Percentiles rank a stretch among this genome's conserved stretches.
Conservation (phyloP, 1,140 invertebrate species). For the Macrobrachium nipponense region DNA sequence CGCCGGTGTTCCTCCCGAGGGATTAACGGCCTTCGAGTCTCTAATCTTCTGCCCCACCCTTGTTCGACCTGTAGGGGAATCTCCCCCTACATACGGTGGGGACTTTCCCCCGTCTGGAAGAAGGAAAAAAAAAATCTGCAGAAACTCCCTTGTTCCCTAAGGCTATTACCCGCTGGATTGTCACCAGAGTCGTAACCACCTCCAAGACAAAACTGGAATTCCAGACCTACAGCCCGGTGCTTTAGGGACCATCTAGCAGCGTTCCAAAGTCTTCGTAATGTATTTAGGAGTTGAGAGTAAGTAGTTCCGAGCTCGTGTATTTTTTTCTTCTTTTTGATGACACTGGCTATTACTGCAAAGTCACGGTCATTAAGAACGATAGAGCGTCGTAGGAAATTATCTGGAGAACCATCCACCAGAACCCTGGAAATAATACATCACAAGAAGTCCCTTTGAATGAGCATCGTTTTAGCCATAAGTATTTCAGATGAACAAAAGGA, state of each 20-base stretch:
- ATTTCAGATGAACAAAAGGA: background rate
- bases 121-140: conserved; percentile 19
- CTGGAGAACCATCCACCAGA: background rate
- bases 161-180: conserved; percentile 45
- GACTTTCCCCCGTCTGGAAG: background rate
- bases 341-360: conserved; percentile 45
- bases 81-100: background rate
- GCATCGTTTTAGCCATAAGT: too few species aligned
- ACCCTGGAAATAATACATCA: background rate
- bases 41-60: background rate
- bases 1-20: background rate
- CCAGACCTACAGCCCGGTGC: background rate
- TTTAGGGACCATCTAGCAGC: conserved; percentile 4
- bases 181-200: conserved; percentile 37
- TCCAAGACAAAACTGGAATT: background rate
- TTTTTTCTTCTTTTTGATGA: conserved; percentile 17
- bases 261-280: background rate
- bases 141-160: conserved; percentile 43
- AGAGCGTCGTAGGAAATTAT: background rate
- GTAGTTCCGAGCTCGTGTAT: conserved; percentile 8
- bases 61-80: background rate
- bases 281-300: too few species aligned
- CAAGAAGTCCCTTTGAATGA: too few species aligned
- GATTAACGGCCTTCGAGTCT: conserved; percentile 44
- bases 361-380: conserved; percentile 55